These are phyloP conservation scores for Eilema depressum DNA, from an alignment of 2,888 invertebrate species.

Conservation along the genomic window DNA sequence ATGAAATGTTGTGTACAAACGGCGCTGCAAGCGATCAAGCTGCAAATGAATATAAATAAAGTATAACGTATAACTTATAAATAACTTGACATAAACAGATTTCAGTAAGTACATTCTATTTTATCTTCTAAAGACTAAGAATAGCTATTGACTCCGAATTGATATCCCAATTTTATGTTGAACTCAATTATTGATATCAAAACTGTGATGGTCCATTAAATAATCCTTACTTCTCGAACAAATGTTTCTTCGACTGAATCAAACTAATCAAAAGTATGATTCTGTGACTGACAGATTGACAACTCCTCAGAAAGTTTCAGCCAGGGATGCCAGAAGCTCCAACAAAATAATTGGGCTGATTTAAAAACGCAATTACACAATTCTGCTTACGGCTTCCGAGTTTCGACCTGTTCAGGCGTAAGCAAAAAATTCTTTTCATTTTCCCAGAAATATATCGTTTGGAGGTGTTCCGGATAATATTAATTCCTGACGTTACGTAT, in stretches of 20 bases:
- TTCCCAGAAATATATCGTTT: slow-evolving; percentile 20
- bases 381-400: slow-evolving; percentile 24
- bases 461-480: slow-evolving; percentile 11
- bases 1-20: too few relatives aligned
- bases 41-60: too few relatives aligned
- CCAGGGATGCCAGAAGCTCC: slow-evolving; percentile 27
- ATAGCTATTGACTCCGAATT: background rate
- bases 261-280: slow-evolving; percentile 49
- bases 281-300: slow-evolving; percentile 47
- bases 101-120: background rate
- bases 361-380: slow-evolving; percentile 43
- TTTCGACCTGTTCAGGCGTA: slow-evolving; percentile 26
- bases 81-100: too few relatives aligned
- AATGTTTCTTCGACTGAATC: slow-evolving; percentile 11
- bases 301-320: slow-evolving; percentile 34
- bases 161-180: background rate
- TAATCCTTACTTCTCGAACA: slow-evolving; percentile 1
- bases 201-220: background rate
- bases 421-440: slow-evolving; percentile 27
- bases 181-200: background rate
- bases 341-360: slow-evolving; percentile 33
- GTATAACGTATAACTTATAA: too few relatives aligned
- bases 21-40: too few relatives aligned
- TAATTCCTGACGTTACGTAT: slow-evolving; percentile 8
- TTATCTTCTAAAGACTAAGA: background rate